Base-by-base conservation (phyloP, 92 coral and sea anemone species). In the Actinostola sp. region DNA sequence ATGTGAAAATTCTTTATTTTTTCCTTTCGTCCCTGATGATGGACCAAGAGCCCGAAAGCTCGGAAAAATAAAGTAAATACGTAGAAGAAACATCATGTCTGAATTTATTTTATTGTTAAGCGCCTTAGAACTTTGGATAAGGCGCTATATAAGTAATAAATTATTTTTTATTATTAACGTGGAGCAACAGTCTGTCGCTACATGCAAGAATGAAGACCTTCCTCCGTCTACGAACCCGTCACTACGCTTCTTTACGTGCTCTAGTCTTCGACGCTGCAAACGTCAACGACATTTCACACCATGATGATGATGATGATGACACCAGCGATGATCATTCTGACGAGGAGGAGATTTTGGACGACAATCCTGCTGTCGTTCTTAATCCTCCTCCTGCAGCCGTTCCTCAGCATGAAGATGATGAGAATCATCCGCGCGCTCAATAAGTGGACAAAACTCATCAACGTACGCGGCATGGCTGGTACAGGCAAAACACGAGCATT, bases 401-500 rank as follows among this genome's bases (percentile, higher is more conserved):
- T n/a, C n/a, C n/a, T n/a, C n/a, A 39, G 45, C 45, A 39, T 7
- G 45, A 39, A 14, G 7, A 39, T 14, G 8, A 39, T 39, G 45
- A 39, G 14, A 14, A 39, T 39, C 45, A 39, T 14, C 45, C 45
- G 14, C 45, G 7, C 14, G 14, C 45, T 39, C 14, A 39, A 39
- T 39, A 14, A 39, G 8, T 39, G 45, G 45, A 39, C 45, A 39
- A 39, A 39, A 39, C 8, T 39, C 8, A 39, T 39, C 7, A 7
- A 7, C 7, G 45, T 39, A 14, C 8, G 17, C 0, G 63, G 81
- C 6, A 75, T 44, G 39, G 61, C 81, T 2, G 81, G 81, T 11
- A 75, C 81, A 10, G 73, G 81, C 1, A 75, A 75, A 48, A 61
- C 49, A 0, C 73, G 63, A 28, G 61, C 50, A 0, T 38, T 75